Base-by-base conservation (phyloP, 2,888 invertebrate genomes). In the Miltochrista miniata region DNA sequence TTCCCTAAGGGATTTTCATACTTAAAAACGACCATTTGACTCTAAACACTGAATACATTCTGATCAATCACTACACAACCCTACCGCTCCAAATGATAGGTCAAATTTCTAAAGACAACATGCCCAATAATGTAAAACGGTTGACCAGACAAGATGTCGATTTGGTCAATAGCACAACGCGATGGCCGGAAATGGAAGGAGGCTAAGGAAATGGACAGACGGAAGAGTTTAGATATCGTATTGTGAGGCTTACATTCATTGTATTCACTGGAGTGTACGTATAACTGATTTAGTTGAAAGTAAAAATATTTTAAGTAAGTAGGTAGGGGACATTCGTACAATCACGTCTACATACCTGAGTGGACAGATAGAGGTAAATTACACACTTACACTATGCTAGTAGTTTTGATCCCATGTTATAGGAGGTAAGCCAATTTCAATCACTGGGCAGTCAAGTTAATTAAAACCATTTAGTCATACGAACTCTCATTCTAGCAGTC, bases 51-150 rank as follows among this genome's bases (percentile, higher is more conserved):
- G 43, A 34, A 14, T 37, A 7, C 10, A 45, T 53, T 60, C 49
- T 41, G 18, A 24, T 14, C 14, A 38, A 43, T 47, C 38, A 31
- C 24, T 40, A 31, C 34, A 42, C 49, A 45, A 45, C 50, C 11
- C 18, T 24, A 4, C n/a, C 5, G 5, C 44, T 36, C 48, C 69
- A 57, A 58, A 61, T 68, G 61, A 61, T 64, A 58, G 55, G 49
- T 51, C 52, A 44, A 43, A 61, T 46, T 54, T 50, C 58, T 50
- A 54, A 44, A 57, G 50, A 45, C 46, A 50, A 58, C 51, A 58
- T 48, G 42, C 49, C 54, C 51, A 61, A 55, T 65, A 61, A 65
- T 53, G 69, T 68, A 61, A 68, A 64, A 65, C 57, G 64, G 53
- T 65, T 58, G 64, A 68, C 66, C 45, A 58, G 53, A 8, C 64